Percentiles rank a stretch among this genome's conserved stretches.
These are phyloP conservation scores for Drosophila sechellia DNA, from an alignment of 1,140 invertebrate genomes.

Conservation along the genomic window DNA sequence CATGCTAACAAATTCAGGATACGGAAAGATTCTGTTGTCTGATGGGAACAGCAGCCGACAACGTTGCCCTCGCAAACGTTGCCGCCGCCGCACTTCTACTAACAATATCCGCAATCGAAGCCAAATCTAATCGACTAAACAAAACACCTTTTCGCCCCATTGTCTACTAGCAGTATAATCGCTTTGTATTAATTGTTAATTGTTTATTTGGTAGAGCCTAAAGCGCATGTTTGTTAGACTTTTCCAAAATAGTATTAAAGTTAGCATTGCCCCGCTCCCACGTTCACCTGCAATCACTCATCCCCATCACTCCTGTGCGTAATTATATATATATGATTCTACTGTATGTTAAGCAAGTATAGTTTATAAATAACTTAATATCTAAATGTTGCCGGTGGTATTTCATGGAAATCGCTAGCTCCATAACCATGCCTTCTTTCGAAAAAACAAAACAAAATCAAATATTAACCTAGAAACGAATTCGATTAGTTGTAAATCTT, in stretches of 20 bases:
- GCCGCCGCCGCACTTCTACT: conserved; percentile 78
- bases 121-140: conserved; percentile 53
- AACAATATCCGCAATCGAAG: conserved; percentile 59
- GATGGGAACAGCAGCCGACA: conserved; percentile 75
- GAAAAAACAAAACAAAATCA: conserved; percentile 45
- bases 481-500: conserved; percentile 43
- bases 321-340: conserved; percentile 36
- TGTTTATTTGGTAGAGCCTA: conserved; percentile 59
- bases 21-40: conserved; percentile 84
- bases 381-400: conserved; percentile 59
- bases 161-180: conserved; percentile 49
- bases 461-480: conserved; percentile 50
- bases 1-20: conserved; percentile 63
- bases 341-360: conserved; percentile 43
- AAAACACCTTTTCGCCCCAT: neutral
- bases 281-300: conserved; percentile 13
- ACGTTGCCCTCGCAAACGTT: conserved; percentile 72
- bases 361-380: conserved; percentile 27
- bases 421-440: conserved; percentile 61
- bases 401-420: conserved; percentile 74
- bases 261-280: conserved; percentile 10
- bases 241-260: conserved; percentile 41
- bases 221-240: conserved; percentile 49
- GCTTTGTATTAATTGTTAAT: conserved; percentile 68
- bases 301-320: conserved; percentile 11